phyloP scores from a whole-genome alignment of 2,113 vertebrate species.

The Ellobius talpinus region DNA sequence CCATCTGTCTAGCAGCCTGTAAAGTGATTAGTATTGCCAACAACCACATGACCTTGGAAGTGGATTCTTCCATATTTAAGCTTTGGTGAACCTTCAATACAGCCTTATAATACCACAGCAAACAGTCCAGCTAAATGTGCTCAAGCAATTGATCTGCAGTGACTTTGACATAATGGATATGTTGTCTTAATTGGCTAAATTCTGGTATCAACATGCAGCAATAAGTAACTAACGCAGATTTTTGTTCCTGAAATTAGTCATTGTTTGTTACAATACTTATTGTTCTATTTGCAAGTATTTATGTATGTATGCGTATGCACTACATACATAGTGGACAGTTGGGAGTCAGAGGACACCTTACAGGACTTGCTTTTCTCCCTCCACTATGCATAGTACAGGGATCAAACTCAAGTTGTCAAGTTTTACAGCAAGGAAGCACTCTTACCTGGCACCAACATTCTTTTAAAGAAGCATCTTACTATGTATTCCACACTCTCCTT shows the following conservation, averaged over 20 bases:
- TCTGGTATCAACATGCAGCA: not conserved
- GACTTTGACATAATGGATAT: not conserved
- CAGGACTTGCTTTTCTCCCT: not conserved
- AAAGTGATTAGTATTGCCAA: not conserved
- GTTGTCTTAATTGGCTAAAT: not conserved
- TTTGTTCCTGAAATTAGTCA: slow-evolving; percentile 1
- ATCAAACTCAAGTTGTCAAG: not conserved
- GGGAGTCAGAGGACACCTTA: not conserved
- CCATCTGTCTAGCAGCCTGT: not conserved
- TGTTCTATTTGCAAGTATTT: not conserved
- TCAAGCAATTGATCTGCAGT: not conserved
- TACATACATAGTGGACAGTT: not conserved
- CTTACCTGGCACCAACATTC: not conserved
- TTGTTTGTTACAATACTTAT: not conserved
- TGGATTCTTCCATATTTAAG: not conserved
- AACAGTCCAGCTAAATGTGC: not conserved
- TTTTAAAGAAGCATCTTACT: not conserved
- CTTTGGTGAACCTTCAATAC: not conserved
- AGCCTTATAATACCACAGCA: not conserved
- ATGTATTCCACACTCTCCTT: not conserved
- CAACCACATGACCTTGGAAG: not conserved
- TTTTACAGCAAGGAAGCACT: no score
- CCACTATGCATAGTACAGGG: not conserved
- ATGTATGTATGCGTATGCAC: not conserved
- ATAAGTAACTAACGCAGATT: not conserved